Conservation (phyloP, 1,140 invertebrate species). For the Dendrolimus kikuchii region DNA sequence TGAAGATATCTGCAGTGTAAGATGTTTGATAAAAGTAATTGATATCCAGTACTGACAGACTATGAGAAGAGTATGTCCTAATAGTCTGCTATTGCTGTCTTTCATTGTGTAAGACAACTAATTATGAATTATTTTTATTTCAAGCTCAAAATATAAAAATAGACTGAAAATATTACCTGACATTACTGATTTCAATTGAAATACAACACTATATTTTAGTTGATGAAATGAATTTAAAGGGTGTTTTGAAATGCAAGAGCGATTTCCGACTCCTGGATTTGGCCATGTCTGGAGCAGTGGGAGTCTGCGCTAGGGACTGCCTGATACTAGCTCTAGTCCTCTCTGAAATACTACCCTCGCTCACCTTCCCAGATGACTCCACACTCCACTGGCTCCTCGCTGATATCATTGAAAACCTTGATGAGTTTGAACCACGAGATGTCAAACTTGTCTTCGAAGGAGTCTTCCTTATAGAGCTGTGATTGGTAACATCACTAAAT, state of each 20-base stretch:
- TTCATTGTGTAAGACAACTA: no score
- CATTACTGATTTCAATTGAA: no score
- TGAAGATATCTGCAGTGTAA: background rate
- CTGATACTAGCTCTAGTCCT: conserved; percentile 29
- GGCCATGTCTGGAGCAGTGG: conserved; percentile 37
- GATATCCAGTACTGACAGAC: no score
- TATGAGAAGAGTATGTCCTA: no score
- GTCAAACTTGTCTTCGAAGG: conserved; percentile 49
- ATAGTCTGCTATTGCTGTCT: no score
- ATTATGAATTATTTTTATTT: no score
- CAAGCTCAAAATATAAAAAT: no score
- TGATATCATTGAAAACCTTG: conserved; percentile 29
- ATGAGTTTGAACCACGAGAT: conserved; percentile 42
- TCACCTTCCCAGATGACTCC: conserved; percentile 25
- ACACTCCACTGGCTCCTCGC: conserved; percentile 37
- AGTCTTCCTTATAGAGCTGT: conserved; percentile 38
- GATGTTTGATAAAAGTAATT: background rate
- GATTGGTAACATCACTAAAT: conserved; percentile 50
- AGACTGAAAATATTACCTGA: background rate
- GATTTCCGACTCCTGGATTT: conserved; percentile 59
- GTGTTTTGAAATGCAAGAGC: conserved; percentile 64
- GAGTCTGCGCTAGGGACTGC: conserved; percentile 29
- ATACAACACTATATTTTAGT: conserved; percentile 44
- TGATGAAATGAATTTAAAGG: conserved; percentile 62
- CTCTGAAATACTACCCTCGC: conserved; percentile 26